A percentile compares a stretch with the other conserved stretches of the same genome.
Evolutionary conservation across 2,888 invertebrate species (phyloP).

Genomic region (Ceriagrion tenellum): DNA sequence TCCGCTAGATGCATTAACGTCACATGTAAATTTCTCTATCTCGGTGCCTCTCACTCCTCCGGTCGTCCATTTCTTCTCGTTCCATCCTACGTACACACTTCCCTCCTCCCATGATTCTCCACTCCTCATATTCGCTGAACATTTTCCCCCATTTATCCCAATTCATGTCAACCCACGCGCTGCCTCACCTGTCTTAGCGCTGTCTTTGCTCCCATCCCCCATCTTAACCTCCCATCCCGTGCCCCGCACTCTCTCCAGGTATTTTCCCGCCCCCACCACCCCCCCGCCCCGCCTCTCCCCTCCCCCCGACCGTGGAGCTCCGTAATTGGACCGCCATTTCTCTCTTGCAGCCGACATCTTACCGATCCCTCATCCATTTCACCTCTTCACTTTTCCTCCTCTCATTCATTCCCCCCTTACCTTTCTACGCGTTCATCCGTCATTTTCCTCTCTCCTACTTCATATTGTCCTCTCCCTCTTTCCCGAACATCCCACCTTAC

Average conservation of each 20-base stretch:
- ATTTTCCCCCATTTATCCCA: constrained; percentile 65
- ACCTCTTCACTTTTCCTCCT: not conserved
- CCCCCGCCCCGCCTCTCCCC: no score
- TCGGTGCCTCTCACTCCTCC: not conserved
- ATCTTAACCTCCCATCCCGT: not conserved
- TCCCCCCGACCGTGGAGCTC: not conserved
- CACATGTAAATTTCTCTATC: not conserved
- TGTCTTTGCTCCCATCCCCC: not conserved
- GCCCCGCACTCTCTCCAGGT: not conserved
- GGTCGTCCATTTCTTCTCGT: not conserved
- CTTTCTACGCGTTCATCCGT: not conserved
- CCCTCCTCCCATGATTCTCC: not conserved
- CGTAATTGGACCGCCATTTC: constrained; percentile 67
- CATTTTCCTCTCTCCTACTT: not conserved
- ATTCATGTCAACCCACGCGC: constrained; percentile 55
- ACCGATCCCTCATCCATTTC: constrained; percentile 28
- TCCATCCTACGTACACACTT: not conserved
- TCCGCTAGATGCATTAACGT: not conserved
- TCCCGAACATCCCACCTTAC: not conserved
- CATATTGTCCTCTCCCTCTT: not conserved
- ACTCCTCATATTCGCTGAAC: constrained; percentile 61
- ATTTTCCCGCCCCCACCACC: no score
- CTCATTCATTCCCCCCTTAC: not conserved
- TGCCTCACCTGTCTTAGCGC: constrained; percentile 14
- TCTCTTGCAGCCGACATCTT: constrained; percentile 39